Conservation (phyloP, 2,888 invertebrate species). For the Sussaba pulchella region DNA sequence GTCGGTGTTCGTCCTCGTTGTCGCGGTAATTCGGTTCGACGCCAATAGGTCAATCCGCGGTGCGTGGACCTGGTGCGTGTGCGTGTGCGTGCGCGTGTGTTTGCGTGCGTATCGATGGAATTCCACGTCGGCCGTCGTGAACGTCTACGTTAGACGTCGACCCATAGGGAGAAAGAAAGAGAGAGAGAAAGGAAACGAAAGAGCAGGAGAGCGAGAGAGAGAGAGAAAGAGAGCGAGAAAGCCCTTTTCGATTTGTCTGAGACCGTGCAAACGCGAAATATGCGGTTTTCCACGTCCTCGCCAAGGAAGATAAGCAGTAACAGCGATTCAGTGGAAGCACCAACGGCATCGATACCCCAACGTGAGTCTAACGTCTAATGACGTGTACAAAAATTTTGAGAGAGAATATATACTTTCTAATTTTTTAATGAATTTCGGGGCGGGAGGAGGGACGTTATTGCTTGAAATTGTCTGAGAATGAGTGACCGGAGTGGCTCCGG, state of each 20-base stretch:
- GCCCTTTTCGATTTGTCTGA: background rate
- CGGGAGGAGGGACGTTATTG: too few relatives aligned
- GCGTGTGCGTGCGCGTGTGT: slow-evolving; percentile 28
- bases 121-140: slow-evolving; percentile 28
- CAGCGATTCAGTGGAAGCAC: slow-evolving; percentile 25
- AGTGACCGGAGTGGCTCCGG: too few relatives aligned
- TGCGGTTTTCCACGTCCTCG: slow-evolving; percentile 41
- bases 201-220: too few relatives aligned
- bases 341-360: slow-evolving; percentile 31
- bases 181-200: too few relatives aligned
- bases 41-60: slow-evolving; percentile 60
- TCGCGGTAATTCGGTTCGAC: slow-evolving; percentile 42
- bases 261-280: slow-evolving; percentile 48
- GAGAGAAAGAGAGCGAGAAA: too few relatives aligned
- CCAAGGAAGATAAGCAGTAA: slow-evolving; percentile 3
- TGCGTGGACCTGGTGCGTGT: too few relatives aligned
- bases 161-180: background rate
- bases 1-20: slow-evolving; percentile 14
- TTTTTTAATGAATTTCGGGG: too few relatives aligned
- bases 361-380: slow-evolving; percentile 45
- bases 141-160: background rate
- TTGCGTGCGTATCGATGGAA: slow-evolving; percentile 49
- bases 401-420: too few relatives aligned
- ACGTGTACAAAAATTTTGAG: slow-evolving; percentile 6
- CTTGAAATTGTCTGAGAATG: too few relatives aligned